Evolutionary conservation across 2,888 invertebrate species (phyloP), one percentile per base, ranked within the genome.

Genomic region (Hofmannophila pseudospretella): DNA sequence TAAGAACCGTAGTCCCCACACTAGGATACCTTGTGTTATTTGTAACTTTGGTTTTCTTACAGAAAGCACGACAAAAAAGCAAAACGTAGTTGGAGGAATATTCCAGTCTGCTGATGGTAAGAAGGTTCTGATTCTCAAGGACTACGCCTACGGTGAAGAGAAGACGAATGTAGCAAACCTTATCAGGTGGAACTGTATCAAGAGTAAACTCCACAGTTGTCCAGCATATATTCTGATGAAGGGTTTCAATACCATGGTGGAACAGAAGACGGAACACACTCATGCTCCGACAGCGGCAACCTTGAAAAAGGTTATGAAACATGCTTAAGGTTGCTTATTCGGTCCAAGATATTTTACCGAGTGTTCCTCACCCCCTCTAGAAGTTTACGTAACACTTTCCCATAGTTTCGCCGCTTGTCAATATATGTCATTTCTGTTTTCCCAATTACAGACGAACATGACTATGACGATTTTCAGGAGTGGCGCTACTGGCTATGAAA

Each of bases 1-100:
- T n/a, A n/a, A n/a, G n/a, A n/a, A n/a, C n/a, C n/a, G n/a, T n/a
- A n/a, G n/a, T n/a, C n/a, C n/a, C n/a, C n/a, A n/a, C n/a, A n/a
- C n/a, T n/a, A n/a, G n/a, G n/a, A n/a, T n/a, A n/a, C n/a, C n/a
- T n/a, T n/a, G n/a, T n/a, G n/a, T n/a, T n/a, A n/a, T n/a, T n/a
- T n/a, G n/a, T n/a, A n/a, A n/a, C n/a, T n/a, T n/a, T n/a, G n/a
- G n/a, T n/a, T n/a, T n/a, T n/a, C n/a, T n/a, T n/a, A n/a, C n/a
- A n/a, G n/a, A n/a, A n/a, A n/a, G n/a, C n/a, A n/a, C n/a, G n/a
- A n/a, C n/a, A n/a, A n/a, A n/a, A n/a, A 27, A 26, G 3, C 9
- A 50, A 31, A 30, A 37, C 1, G 49, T 68, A 2, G 63, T 70
- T 3, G 68, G 68, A 10, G 70, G 63, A 2, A 55, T 70, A 26